Percentiles rank a stretch among this genome's conserved stretches.
Evolutionary conservation across 2,113 vertebrate genomes (phyloP).

Genomic region (Sebastes fasciatus): DNA sequence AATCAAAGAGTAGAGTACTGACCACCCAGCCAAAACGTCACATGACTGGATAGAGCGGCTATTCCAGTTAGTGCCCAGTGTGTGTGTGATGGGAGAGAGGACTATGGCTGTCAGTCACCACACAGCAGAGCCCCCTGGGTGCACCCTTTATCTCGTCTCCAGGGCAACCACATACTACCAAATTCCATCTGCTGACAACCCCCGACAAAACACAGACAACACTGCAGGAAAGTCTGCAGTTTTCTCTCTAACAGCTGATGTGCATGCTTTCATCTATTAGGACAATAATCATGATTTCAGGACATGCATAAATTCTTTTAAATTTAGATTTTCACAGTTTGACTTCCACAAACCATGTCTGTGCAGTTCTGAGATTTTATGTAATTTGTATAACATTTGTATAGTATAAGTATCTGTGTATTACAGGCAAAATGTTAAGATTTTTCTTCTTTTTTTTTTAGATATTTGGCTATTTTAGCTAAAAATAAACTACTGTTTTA

Average conservation of each 20-base stretch:
- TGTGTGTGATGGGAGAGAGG: slow-evolving; percentile 31
- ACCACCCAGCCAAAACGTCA: slow-evolving; percentile 40
- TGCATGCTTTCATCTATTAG: slow-evolving; percentile 4
- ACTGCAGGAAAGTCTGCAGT: slow-evolving; percentile 41
- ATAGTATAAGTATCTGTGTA: background rate
- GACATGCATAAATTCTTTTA: background rate
- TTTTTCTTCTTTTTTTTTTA: background rate
- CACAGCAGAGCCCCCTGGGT: slow-evolving; percentile 54
- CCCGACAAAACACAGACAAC: slow-evolving; percentile 65
- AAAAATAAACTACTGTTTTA: background rate
- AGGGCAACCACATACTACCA: slow-evolving; percentile 70
- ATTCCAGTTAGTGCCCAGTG: slow-evolving; percentile 36
- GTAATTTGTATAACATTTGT: background rate
- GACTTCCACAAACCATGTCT: too few species aligned
- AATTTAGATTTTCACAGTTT: background rate
- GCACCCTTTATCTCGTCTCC: slow-evolving; percentile 73
- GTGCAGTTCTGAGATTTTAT: background rate
- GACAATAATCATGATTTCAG: background rate
- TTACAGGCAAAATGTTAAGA: background rate
- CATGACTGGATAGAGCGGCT: slow-evolving; percentile 32
- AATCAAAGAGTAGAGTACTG: slow-evolving; percentile 49
- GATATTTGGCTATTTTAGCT: background rate
- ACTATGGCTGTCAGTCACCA: slow-evolving; percentile 65
- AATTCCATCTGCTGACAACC: slow-evolving; percentile 63
- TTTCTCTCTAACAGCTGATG: slow-evolving; percentile 1